Evolutionary conservation across 2,113 vertebrate species (phyloP), one percentile per base, ranked within the genome.

Genomic region (Bubo bubo): DNA sequence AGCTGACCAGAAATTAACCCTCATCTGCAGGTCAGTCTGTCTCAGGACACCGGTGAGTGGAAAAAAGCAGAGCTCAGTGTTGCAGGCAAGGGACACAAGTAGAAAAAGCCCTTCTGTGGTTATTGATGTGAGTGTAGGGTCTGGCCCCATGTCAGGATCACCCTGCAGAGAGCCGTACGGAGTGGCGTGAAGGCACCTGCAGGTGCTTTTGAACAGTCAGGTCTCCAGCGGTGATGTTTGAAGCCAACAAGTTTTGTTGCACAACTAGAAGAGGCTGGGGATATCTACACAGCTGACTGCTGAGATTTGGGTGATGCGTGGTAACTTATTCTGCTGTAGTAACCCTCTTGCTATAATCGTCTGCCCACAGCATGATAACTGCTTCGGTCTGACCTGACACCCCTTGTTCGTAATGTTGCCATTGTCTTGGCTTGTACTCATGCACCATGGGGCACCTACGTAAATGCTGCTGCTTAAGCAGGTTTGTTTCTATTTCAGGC

Each of bases 261-360:
- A 7, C 16, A 9, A 5, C 6, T 14, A 18, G 66, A 35, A 34
- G 28, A 60, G 72, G 23, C 28, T 19, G 4, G n/a, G n/a, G 39
- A 3, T 39, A n/a, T 3, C 50, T 26, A 4, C 64, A 10, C 19
- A 32, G 64, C 43, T 12, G 35, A 12, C 14, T 19, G 62, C 49
- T 30, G 58, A 58, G 68, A 6, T 19, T 0, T 21, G 23, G 35
- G 45, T 14, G 59, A 13, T 1, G 2, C 0, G 5, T 7, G 19
- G 41, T 22, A 18, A 12, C 34, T 53, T 37, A 16, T 5, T 35
- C 26, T 22, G 37, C 49, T 47, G 52, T 7, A 5, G 5, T 19
- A 35, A 66, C 27, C 26, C 4, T 0, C 34, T 52, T 6, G 2
- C 45, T 39, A 34, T 4, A 6, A 5, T 10, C 1, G 0, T 8